Base-by-base conservation (phyloP, 1,140 invertebrate genomes). In the Drosophila simulans region DNA sequence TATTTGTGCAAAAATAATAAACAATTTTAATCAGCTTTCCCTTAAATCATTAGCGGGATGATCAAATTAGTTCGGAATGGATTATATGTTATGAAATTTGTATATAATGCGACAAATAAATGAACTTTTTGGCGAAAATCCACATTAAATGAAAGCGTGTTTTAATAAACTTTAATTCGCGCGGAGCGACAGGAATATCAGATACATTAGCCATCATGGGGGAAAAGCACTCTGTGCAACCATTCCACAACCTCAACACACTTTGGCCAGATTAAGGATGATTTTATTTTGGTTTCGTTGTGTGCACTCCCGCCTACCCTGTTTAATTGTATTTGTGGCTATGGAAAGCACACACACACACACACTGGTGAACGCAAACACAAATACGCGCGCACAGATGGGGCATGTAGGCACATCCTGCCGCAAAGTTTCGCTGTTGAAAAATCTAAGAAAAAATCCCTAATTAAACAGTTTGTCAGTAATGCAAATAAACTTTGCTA, bases 381-480 rank as follows among this genome's bases (percentile, higher is more conserved):
- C 39, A 56, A 27, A 54, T 40, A 52, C 54, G 20, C 25, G 22
- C 4, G 37, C 48, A 45, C 27, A 53, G 37, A 75, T 42, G 46
- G 46, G 39, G 51, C 62, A 54, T 64, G 56, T 56, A 55, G 54
- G 51, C 58, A 58, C 37, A 64, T 52, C 31, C 31, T 52, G 49
- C 49, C 68, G 63, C 62, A 85, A 86, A 88, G 69, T 88, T 88
- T 75, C 17, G 69, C 65, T 66, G 73, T 42, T 76, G 71, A 80
- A 86, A 82, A 89, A 88, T 89, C 76, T 69, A 64, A 83, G 71
- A 71, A 88, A 82, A 89, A 88, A 89, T 89, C 83, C 84, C 84
- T 88, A 88, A 88, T 88, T 88, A 88, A 88, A 88, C 84, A 88
- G 84, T 89, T 88, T 88, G 84, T 89, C 84, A 88, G 84, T 89